Evolutionary conservation across 2,888 invertebrate genomes (phyloP).

Genomic region (Ommatoiulus sabulosus): DNA sequence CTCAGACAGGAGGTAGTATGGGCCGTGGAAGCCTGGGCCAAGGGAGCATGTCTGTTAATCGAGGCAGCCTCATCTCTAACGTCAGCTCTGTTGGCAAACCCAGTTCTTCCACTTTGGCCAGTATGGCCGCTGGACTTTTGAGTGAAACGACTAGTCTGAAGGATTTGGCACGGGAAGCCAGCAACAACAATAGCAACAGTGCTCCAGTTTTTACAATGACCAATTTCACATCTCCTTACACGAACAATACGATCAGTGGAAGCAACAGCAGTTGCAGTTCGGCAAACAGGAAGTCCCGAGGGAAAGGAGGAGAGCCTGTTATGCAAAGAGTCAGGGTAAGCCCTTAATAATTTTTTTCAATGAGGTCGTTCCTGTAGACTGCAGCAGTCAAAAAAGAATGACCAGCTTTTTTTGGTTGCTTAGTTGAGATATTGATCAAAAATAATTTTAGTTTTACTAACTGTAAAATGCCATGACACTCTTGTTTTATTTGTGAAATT

Average conservation of each 20-base stretch:
- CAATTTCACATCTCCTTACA: slow-evolving; percentile 54
- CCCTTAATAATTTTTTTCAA: slow-evolving; percentile 45
- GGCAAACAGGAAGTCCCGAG: slow-evolving; percentile 56
- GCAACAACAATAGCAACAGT: slow-evolving; percentile 46
- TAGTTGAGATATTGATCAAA: too few species aligned
- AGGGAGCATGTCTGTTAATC: slow-evolving; percentile 76
- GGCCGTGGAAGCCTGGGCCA: slow-evolving; percentile 74
- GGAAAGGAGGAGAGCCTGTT: slow-evolving; percentile 68
- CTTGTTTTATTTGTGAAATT: too few species aligned
- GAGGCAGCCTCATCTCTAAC: slow-evolving; percentile 84
- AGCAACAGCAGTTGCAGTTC: slow-evolving; percentile 54
- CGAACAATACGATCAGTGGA: slow-evolving; percentile 59
- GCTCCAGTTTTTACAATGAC: slow-evolving; percentile 54
- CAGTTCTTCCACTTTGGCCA: slow-evolving; percentile 84
- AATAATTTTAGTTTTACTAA: too few species aligned
- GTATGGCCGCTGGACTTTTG: slow-evolving; percentile 76
- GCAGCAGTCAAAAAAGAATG: neutral
- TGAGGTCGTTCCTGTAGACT: neutral
- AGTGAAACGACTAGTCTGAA: slow-evolving; percentile 59
- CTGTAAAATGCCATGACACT: too few species aligned
- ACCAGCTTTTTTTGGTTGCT: too few species aligned
- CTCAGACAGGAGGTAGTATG: slow-evolving; percentile 69
- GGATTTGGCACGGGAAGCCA: slow-evolving; percentile 57
- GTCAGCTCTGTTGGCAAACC: slow-evolving; percentile 79
- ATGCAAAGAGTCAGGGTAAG: slow-evolving; percentile 73